Percentiles rank a stretch among this genome's conserved stretches.
Conservation (phyloP, 2,888 invertebrate species). For the Cephus spinipes region DNA sequence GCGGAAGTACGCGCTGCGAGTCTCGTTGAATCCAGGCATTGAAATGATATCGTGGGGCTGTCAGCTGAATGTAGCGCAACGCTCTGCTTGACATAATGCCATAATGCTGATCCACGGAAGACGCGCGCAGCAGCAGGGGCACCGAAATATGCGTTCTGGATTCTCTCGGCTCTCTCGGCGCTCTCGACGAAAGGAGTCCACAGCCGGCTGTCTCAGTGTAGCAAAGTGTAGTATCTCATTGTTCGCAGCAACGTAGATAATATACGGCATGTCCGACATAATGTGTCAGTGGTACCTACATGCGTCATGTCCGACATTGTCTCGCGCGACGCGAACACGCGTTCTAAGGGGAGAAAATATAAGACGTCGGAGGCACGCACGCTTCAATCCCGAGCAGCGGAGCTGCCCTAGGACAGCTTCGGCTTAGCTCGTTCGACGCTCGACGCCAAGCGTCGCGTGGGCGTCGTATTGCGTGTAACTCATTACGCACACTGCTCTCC, state of each 20-base stretch:
- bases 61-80: too few species aligned
- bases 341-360: conserved; percentile 6
- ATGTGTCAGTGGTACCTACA: conserved; percentile 10
- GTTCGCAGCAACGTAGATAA: conserved; percentile 12
- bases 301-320: conserved; percentile 25
- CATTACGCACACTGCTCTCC: conserved; percentile 21
- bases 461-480: conserved; percentile 10
- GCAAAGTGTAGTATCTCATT: conserved; percentile 1
- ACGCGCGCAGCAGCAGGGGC: too few species aligned
- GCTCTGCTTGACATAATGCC: too few species aligned
- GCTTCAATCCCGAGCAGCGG: neutral
- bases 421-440: neutral
- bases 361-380: neutral
- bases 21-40: too few species aligned
- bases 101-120: too few species aligned
- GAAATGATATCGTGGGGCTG: too few species aligned
- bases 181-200: neutral
- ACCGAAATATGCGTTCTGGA: too few species aligned
- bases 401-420: too few species aligned
- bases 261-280: conserved; percentile 24
- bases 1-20: too few species aligned
- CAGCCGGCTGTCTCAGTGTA: too few species aligned
- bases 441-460: conserved; percentile 6
- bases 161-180: too few species aligned
- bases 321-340: conserved; percentile 10